Evolutionary conservation across 2,888 invertebrate species (phyloP), one percentile per base, ranked within the genome.

Genomic region (Mythimna loreyi): DNA sequence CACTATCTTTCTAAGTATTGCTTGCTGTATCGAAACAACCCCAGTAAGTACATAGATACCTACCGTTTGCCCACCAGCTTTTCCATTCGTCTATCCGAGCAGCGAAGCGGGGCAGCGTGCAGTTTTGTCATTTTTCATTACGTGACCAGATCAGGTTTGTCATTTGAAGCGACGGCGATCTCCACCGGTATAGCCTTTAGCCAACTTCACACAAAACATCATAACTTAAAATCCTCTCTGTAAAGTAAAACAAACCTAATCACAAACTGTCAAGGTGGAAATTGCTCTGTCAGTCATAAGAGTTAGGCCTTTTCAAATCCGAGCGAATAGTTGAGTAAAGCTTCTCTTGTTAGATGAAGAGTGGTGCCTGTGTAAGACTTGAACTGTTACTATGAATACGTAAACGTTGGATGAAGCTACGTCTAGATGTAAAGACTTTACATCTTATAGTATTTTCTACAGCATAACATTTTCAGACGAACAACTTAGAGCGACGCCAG

Each of bases 81-180:
- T 74, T 67, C 68, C 73, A 91, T 90, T 91, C 88, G 87, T 77
- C 72, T 83, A 86, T 88, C 82, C 68, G 36, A 73, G 81, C 83
- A 84, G 80, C 81, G 75, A 80, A 83, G 84, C 83, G 84, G 80
- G 84, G 81, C 85, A 80, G 72, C 82, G 86, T 89, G 88, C 91
- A 91, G 91, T 93, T 93, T 93, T 96, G 96, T 96, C 96, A 97
- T 97, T 96, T 97, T 97, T 97, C 97, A 97, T 96, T 96, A 97
- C 96, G 97, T 97, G 97, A 96, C 93, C 94, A 96, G 97, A 97
- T 97, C 96, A 96, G 94, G 95, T 94, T 94, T 92, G 94, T 96
- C 94, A 95, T 91, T 89, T 89, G 86, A 86, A 90, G 86, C 88
- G 89, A 84, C 89, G 87, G 86, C 90, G 88, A 92, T 92, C 80